Percentiles rank a stretch among this genome's conserved stretches.
These are phyloP conservation scores for Leptopilina drosophilae DNA, from an alignment of 2,888 invertebrate species.

Conservation along the genomic window DNA sequence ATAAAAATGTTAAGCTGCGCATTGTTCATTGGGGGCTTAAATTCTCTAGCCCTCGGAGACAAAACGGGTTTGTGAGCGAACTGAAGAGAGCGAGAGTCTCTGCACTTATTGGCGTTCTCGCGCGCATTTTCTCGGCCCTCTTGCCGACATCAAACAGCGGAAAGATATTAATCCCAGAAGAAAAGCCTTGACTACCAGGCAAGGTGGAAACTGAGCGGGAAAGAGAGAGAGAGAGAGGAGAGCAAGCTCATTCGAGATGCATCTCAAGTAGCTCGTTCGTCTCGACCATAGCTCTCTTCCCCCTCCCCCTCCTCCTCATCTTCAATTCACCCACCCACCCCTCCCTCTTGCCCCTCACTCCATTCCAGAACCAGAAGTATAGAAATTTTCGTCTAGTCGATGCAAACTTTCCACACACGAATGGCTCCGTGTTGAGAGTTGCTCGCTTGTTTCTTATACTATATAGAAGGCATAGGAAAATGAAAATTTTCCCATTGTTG, in stretches of 20 bases:
- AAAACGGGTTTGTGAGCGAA: slow-evolving; percentile 14
- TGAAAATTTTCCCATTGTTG: slow-evolving; percentile 23
- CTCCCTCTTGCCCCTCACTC: too few species aligned
- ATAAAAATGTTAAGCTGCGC: slow-evolving; percentile 25
- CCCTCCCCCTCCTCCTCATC: not conserved
- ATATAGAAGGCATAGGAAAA: slow-evolving; percentile 8
- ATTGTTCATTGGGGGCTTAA: slow-evolving; percentile 21
- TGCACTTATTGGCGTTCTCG: slow-evolving; percentile 37
- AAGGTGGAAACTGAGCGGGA: not conserved
- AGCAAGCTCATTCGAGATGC: slow-evolving; percentile 62
- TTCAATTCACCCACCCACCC: slow-evolving; percentile 21
- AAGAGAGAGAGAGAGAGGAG: not conserved
- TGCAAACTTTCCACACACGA: slow-evolving; percentile 28
- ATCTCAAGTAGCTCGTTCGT: slow-evolving; percentile 62
- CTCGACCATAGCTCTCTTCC: slow-evolving; percentile 33
- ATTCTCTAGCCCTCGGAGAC: slow-evolving; percentile 23
- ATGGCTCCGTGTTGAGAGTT: not conserved
- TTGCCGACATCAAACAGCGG: slow-evolving; percentile 46
- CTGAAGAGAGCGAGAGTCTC: not conserved
- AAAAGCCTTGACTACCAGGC: slow-evolving; percentile 45
- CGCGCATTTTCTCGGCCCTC: slow-evolving; percentile 32
- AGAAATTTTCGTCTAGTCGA: slow-evolving; percentile 38
- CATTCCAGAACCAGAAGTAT: slow-evolving; percentile 28
- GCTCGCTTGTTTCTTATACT: slow-evolving; percentile 20
- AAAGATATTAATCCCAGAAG: slow-evolving; percentile 60